A percentile compares a stretch with the other conserved stretches of the same genome.
Evolutionary conservation across 2,113 vertebrate genomes (phyloP).

Genomic region (Sturnus vulgaris): DNA sequence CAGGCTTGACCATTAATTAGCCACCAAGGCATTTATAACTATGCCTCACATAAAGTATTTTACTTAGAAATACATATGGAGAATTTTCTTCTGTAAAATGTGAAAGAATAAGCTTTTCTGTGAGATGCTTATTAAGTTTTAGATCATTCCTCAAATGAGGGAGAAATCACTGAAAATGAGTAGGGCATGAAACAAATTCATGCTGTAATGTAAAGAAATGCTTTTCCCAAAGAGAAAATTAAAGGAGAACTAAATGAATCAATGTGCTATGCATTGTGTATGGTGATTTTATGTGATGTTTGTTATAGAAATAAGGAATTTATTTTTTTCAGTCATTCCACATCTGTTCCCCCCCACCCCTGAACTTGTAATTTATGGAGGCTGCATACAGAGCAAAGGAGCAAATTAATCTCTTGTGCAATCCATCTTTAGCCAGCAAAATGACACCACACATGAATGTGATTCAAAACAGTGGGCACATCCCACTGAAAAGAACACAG

Average conservation of each 20-base stretch:
- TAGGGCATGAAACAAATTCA: constrained; percentile 77
- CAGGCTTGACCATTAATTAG: not conserved
- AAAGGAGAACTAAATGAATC: constrained; percentile 76
- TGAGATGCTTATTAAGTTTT: not conserved
- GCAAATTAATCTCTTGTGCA: not conserved
- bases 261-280: constrained; percentile 73
- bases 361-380: not conserved
- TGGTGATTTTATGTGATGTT: constrained; percentile 77
- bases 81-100: constrained; percentile 20
- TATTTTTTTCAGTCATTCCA: constrained; percentile 64
- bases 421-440: not conserved
- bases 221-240: constrained; percentile 74
- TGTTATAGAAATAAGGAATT: constrained; percentile 62
- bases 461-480: constrained; percentile 25
- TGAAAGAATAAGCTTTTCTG: not conserved
- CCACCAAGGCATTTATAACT: not conserved
- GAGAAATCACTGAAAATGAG: constrained; percentile 74
- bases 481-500: constrained; percentile 66
- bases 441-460: constrained; percentile 20
- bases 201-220: constrained; percentile 79
- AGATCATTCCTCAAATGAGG: constrained; percentile 60
- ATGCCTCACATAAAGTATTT: not conserved
- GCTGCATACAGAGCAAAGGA: constrained; percentile 12
- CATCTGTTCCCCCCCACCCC: constrained; percentile 44
- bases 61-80: not conserved